Base-by-base conservation (phyloP, 1,140 invertebrate genomes). In the Daktulosphaira vitifoliae region DNA sequence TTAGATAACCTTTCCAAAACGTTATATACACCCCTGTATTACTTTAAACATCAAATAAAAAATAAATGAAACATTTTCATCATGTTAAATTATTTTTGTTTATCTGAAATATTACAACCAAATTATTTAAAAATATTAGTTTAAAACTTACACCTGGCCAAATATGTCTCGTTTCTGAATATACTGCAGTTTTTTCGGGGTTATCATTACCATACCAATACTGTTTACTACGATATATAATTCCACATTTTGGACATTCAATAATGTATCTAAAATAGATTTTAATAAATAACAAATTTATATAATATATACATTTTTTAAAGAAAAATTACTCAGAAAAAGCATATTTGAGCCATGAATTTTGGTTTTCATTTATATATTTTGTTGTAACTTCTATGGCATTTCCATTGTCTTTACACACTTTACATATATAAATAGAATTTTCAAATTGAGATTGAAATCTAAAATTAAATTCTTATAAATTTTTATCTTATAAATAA, bases 201-300 rank as follows among this genome's bases (percentile, higher is more conserved):
- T 83, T 80, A 69, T 84, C 82, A 73, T 92, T 92, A 1, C 89
- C 88, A 74, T 86, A 91, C 90, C 89, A 93, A 72, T 87, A 86
- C 71, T 91, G 84, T 9, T 88, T 78, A 72, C 86, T 88, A 48
- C 85, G 78, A 73, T 88, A 90, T 66, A 91, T 90, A 68, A 90
- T 83, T 2, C 89, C 89, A 77, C 88, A 91, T 68, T 83, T 80
- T 38, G 80, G 79, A 76, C 90, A 93, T 69, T 91, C 86, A 37
- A 92, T 81, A 2, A 88, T 81, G 73, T 87, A 82, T 3, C 81
- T 81, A 67, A 22, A 72, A 66, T 37, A 11, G 18, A 29, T 33
- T 20, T 15, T n/a, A 48, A 26, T 33, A 5, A 33, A n/a, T 25
- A n/a, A 23, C 8, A 38, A 26, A 42, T 68, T 49, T 33, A 39